Base-by-base conservation (phyloP, 1,140 invertebrate species). In the Drosophila bipectinata region DNA sequence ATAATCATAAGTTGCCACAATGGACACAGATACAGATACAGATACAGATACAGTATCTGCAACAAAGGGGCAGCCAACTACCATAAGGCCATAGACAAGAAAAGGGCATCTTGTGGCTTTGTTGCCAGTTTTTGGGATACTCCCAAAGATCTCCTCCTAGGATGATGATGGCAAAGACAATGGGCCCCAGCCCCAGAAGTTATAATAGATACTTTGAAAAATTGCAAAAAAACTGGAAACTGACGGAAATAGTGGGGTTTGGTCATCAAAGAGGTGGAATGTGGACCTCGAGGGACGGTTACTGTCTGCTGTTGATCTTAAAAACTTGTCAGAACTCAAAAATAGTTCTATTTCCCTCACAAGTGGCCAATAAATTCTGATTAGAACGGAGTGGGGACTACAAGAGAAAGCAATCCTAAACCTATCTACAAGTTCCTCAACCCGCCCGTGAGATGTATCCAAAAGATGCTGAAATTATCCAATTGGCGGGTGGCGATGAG, bases 1-100 rank as follows among this genome's bases (percentile, higher is more conserved):
- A 87, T 88, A 87, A 87, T 87, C 82, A 87, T 82, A 88, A 78
- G 66, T 72, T 64, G 57, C 60, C 82, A 87, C 78, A 87, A 84
- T 84, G 77, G 80, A 59, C 55, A 58, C 37, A 60, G 59, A 67
- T 34, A 63, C 58, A 63, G 39, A 41, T 41, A 41, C 39, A 34
- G 34, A 37, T 37, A 37, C 34, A 18, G 44, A 18, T 18, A 18
- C 18, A 44, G 44, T 47, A 67, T 45, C 60, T 67, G 62, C 62
- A 28, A 30, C 62, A 48, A 51, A 71, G 28, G 53, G 26, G 57
- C 34, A 48, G 15, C 30, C 28, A 68, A 30, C 48, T 48, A 28
- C 26, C 26, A 28, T 28, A 28, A 28, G 26, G 26, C 26, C 26
- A 32, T 72, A 28, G 47, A 60, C 47, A 60, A 52, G 67, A 69